phyloP scores from a whole-genome alignment of 1,140 invertebrate species.

The Procambarus clarkii region DNA sequence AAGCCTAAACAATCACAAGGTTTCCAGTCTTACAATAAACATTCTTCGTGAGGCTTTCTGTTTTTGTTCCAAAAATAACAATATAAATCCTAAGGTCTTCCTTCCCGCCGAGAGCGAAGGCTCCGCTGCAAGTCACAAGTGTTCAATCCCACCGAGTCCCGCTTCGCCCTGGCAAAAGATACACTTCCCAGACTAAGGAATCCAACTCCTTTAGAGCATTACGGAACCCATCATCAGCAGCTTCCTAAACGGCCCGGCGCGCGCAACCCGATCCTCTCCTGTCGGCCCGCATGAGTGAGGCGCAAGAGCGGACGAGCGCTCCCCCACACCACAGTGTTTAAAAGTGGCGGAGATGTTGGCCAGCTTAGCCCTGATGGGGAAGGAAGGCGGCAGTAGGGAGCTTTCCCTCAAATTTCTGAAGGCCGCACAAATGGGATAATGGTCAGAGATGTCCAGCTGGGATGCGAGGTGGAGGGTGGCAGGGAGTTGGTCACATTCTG shows the following conservation, averaged over 20 bases:
- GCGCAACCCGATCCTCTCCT: constrained; percentile 39
- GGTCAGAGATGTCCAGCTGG: constrained; percentile 36
- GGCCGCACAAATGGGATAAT: constrained; percentile 61
- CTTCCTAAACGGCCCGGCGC: constrained; percentile 21
- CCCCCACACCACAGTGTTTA: constrained; percentile 3
- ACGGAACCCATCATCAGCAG: constrained; percentile 32
- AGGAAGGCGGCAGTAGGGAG: background rate
- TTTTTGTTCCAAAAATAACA: too few relatives aligned
- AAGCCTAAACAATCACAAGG: too few relatives aligned
- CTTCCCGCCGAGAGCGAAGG: too few relatives aligned
- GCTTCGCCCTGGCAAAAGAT: background rate
- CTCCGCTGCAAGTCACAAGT: background rate
- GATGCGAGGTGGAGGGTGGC: background rate
- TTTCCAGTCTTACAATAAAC: too few relatives aligned
- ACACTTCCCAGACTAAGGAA: constrained; percentile 32
- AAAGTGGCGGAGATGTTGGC: constrained; percentile 12
- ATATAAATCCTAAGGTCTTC: too few relatives aligned
- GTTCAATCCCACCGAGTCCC: background rate
- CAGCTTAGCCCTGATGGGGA: constrained; percentile 14
- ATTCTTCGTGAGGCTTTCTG: too few relatives aligned
- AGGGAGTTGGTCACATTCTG: background rate
- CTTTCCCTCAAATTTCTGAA: constrained; percentile 24
- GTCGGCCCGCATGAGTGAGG: constrained; percentile 41
- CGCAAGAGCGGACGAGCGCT: background rate
- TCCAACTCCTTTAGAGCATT: constrained; percentile 47